phyloP scores from a whole-genome alignment of 2,797 vertebrate genomes.

The Urocyon cinereoargenteus region DNA sequence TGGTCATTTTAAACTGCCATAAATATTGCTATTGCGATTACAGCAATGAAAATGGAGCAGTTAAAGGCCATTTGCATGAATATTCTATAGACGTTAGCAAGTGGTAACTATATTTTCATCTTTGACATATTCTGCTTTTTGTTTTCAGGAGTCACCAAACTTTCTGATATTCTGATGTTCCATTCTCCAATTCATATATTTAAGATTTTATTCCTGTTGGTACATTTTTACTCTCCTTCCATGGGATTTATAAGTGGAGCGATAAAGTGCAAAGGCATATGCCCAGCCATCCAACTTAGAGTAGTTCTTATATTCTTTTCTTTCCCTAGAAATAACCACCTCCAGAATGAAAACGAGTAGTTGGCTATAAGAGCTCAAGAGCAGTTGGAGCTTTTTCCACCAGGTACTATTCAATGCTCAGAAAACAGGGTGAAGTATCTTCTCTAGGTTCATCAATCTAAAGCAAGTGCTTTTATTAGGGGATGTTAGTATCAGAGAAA shows the following conservation, averaged over 20 bases:
- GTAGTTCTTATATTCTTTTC: neutral
- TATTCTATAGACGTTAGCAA: neutral
- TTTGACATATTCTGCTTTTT: neutral
- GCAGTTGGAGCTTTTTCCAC: neutral
- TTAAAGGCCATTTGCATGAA: neutral
- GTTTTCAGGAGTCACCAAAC: neutral
- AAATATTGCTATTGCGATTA: neutral
- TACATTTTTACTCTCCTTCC: neutral
- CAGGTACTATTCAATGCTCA: neutral
- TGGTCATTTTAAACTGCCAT: neutral
- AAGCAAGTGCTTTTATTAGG: neutral
- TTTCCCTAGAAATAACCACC: neutral
- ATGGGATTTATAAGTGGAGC: neutral
- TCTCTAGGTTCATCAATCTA: neutral
- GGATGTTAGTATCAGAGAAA: neutral
- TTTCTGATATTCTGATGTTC: neutral
- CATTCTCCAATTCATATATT: neutral
- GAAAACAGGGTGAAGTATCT: neutral
- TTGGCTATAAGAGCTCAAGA: neutral
- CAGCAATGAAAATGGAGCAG: neutral
- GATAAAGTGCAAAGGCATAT: neutral
- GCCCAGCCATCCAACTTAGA: neutral
- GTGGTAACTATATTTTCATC: neutral
- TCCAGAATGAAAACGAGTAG: neutral
- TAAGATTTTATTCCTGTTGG: neutral